A percentile compares a stretch with the other conserved stretches of the same genome.
Evolutionary conservation across 2,797 vertebrate species (phyloP).

Genomic region (Apogon hyalosoma): DNA sequence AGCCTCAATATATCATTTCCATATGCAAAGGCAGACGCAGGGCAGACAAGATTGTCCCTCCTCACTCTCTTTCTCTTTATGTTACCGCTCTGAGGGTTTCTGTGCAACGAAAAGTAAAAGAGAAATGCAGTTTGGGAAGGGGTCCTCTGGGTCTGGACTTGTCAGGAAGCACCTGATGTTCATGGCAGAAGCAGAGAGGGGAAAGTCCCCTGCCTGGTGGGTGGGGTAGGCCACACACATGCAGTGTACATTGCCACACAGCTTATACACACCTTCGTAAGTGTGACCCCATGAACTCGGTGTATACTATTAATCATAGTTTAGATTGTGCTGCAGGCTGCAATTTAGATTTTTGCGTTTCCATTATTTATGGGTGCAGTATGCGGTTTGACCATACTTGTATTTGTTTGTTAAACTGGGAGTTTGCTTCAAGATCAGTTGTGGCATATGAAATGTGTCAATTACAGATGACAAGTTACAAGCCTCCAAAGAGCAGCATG

Average conservation of each 20-base stretch:
- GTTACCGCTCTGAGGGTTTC: conserved; percentile 44
- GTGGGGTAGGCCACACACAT: conserved; percentile 76
- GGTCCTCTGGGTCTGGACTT: conserved; percentile 79
- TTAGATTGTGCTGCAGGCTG: conserved; percentile 2
- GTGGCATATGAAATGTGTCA: background rate
- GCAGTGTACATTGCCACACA: conserved; percentile 42
- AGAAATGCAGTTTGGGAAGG: conserved; percentile 51
- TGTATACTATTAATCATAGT: conserved; percentile 24
- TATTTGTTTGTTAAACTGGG: conserved; percentile 7
- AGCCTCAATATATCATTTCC: conserved; percentile 80
- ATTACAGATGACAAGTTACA: background rate
- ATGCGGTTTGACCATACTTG: conserved; percentile 4
- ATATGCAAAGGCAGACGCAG: conserved; percentile 75
- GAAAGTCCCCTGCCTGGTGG: conserved; percentile 79
- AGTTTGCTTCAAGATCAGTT: background rate
- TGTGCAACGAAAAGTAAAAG: conserved; percentile 43
- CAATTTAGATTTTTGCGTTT: background rate
- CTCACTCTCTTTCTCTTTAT: conserved; percentile 53
- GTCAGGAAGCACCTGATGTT: conserved; percentile 82
- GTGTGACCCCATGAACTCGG: conserved; percentile 55
- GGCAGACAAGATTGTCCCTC: conserved; percentile 63
- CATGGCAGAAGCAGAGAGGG: conserved; percentile 63
- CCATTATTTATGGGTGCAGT: background rate
- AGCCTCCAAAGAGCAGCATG: background rate
- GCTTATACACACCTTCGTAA: conserved; percentile 49